Base-by-base conservation (phyloP, 2,113 vertebrate species). In the Scomber japonicus region DNA sequence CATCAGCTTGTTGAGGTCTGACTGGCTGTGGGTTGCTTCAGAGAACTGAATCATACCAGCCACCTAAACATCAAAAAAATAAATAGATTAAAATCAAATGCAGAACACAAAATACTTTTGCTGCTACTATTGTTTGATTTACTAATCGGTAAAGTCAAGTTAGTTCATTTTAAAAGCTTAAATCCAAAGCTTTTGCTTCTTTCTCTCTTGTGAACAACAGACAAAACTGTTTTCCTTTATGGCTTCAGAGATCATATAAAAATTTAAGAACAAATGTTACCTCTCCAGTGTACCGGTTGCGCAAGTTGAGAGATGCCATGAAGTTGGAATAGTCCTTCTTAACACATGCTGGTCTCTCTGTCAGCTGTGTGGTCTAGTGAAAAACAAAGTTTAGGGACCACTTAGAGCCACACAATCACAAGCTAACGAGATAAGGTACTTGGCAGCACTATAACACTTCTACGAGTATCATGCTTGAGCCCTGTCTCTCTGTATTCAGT, bases 271-370 rank as follows among this genome's bases (percentile, higher is more conserved):
- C 17, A n/a, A 44, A 7, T 2, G 45, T 53, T 84, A 98, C 98
- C 96, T 99, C 98, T 93, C 98, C 98, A 0, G 97, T 98, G 0
- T 99, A 99, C 74, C 97, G 97, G 87, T 99, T 99, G 13, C 98
- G 96, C 73, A 99, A 80, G 84, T 99, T 99, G n/a, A 99, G 96
- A 6, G 98, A 99, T 0, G 97, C 96, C 97, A 99, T 99, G 92
- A 99, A 99, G 92, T 97, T 99, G 89, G 97, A 99, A 86, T 99
- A 99, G 85, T 99, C 97, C 85, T 98, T 99, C 93, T 98, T 99
- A 83, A 99, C 97, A 66, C 98, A 99, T 14, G 96, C 93, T 1
- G 97, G 97, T 75, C 97, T 96, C 87, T 99, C 97, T 0, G 96
- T 98, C 62, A 99, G 95, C 89, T 98, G 98, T 11, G 96, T 97